Base-by-base conservation (phyloP, 1,140 invertebrate species). In the Ptiloglossa arizonensis region DNA sequence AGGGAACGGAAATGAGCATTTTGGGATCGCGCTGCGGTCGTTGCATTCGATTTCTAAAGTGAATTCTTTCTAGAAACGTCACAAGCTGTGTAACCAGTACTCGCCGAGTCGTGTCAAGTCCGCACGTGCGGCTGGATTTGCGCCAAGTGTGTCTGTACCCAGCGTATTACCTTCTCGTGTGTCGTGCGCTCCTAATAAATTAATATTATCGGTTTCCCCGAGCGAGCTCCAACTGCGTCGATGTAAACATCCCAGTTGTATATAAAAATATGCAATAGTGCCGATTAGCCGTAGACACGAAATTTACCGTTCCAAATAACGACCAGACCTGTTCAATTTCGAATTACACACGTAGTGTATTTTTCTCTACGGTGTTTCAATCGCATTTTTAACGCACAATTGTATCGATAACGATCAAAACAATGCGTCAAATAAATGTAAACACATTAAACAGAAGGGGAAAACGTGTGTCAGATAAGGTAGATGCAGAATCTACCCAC, bases 151-250 rank as follows among this genome's bases (percentile, higher is more conserved):
- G 48, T 13, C 29, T 32, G 17, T n/a, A n/a, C 48, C 13, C n/a
- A n/a, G 17, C 29, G 4, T 19, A 19, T 32, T 15, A 48, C 46
- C 24, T 32, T 24, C 15, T 38, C 6, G 48, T 4, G 24, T 27
- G 19, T 57, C 27, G 27, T 19, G 17, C 35, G 13, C 8, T 41
- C 6, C 32, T 73, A 64, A 73, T 54, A 22, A 44, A 56, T 73
- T 73, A 29, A 6, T 41, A 52, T 64, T 54, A 44, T 73, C 60
- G 54, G 54, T 73, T 54, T 62, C 44, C 24, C 52, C 59, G 4
- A 19, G 0, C 1, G 24, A 41, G 24, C 5, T n/a, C 32, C 3
- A 52, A 13, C n/a, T 13, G 6, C 15, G 35, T 19, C n/a, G 19
- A 48, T 44, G 41, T 73, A 66, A 66, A 73, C 60, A 73, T 5